Evolutionary conservation across 2,888 invertebrate genomes (phyloP).

Genomic region (Axea sp.): DNA sequence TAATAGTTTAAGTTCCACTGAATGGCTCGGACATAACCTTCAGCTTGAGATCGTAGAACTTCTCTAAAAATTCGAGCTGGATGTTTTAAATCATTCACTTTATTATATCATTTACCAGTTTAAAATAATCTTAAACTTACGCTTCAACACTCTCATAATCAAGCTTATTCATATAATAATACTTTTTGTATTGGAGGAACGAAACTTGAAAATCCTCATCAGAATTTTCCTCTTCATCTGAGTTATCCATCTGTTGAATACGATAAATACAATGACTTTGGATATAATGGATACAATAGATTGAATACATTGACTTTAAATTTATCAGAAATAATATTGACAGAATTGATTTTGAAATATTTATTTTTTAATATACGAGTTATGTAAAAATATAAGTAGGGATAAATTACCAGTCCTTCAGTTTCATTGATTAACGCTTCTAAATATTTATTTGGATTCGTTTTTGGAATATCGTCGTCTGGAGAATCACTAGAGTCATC

Average conservation of each 20-base stretch:
- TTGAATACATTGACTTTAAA: no score
- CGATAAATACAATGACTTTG: no score
- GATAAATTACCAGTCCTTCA: constrained; percentile 83
- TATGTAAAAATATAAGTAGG: no score
- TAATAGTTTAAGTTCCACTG: constrained; percentile 99
- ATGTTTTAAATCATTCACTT: no score
- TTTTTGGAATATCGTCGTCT: constrained; percentile 65
- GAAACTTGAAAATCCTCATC: constrained; percentile 81
- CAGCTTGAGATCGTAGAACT: constrained; percentile 89
- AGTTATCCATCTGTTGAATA: constrained; percentile 64
- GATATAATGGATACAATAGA: no score
- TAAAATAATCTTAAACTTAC: constrained; percentile 84
- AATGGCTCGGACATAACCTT: constrained; percentile 93
- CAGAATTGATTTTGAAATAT: no score
- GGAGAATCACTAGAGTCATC: constrained; percentile 76
- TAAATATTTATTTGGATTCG: constrained; percentile 79
- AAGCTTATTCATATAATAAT: constrained; percentile 92
- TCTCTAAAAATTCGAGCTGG: constrained; percentile 82
- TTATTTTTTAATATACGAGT: no score
- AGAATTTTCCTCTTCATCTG: constrained; percentile 71
- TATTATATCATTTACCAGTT: no score
- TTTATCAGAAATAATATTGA: no score
- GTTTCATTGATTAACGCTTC: constrained; percentile 84
- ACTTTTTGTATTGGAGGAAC: constrained; percentile 90
- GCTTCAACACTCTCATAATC: constrained; percentile 80